These are phyloP conservation scores for Otolemur crassicaudatus DNA, from an alignment of 2,797 vertebrate genomes.

Conservation along the genomic window DNA sequence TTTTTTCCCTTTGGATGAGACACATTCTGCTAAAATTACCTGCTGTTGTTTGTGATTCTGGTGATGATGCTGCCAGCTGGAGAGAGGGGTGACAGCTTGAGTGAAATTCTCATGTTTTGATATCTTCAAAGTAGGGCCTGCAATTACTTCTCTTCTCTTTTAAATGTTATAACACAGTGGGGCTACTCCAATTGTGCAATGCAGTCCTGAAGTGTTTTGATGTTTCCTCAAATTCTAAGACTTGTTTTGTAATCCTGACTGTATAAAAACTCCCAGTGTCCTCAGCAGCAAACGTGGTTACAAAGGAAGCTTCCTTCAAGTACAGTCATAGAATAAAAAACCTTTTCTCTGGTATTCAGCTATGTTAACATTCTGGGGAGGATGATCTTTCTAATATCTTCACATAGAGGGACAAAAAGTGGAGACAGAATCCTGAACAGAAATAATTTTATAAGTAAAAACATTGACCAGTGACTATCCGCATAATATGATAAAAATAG, in stretches of 20 bases:
- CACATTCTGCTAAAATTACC: constrained; percentile 77
- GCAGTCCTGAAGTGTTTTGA: constrained; percentile 54
- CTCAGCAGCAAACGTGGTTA: background rate
- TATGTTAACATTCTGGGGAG: background rate
- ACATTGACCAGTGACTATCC: background rate
- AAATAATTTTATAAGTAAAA: constrained; percentile 57
- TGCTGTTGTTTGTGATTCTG: constrained; percentile 79
- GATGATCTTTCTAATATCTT: constrained; percentile 64
- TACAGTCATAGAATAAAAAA: constrained; percentile 40
- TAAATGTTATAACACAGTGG: constrained; percentile 66
- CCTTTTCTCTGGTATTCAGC: constrained; percentile 29
- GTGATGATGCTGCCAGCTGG: constrained; percentile 82
- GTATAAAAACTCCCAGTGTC: constrained; percentile 53
- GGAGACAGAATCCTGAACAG: constrained; percentile 4
- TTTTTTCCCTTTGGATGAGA: constrained; percentile 56
- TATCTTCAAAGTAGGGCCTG: constrained; percentile 74
- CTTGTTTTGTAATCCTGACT: constrained; percentile 34
- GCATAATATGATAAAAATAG: constrained; percentile 43
- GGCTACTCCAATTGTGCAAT: constrained; percentile 44
- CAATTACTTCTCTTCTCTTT: constrained; percentile 75
- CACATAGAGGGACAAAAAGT: constrained; percentile 24
- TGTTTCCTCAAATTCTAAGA: constrained; percentile 64
- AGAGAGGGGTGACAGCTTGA: constrained; percentile 75
- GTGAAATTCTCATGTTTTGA: constrained; percentile 68
- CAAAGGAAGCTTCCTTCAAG: constrained; percentile 50